Base-by-base conservation (phyloP, 64 coral and sea anemone genomes). In the Montipora cactus region DNA sequence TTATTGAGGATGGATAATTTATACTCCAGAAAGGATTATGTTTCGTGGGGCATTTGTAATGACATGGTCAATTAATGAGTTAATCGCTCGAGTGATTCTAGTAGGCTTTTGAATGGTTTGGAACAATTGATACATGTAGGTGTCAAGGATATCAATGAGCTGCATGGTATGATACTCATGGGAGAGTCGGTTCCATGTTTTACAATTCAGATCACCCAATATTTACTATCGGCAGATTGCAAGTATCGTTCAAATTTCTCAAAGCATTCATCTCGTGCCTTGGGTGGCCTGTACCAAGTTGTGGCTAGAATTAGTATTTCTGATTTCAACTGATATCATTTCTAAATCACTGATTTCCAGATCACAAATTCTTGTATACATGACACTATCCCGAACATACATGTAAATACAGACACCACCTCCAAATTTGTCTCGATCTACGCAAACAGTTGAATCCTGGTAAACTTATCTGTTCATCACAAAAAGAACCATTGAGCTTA, bases 281-380 rank as follows among this genome's bases (percentile, higher is more conserved):
- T 79, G 15, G 76, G 82, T 61, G 82, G 82, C 45, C 82, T 53
- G 22, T 70, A 87, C 62, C 84, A 87, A 14, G 84, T 87, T 11
- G 59, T 71, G 8, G 73, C 46, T 87, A 87, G 23, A 74, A 44
- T 73, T 87, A 44, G 84, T 44, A 68, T 72, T 37, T 47, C 69
- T 74, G 48, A 87, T 67, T 72, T 87, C 84, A 49, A 73, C 47
- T 46, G 84, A 76, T 76, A 89, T 59, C 47, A 89, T 64, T 77
- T 89, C 87, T 28, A 89, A 89, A 19, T 77, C n/a, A 75, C 61
- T 74, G 57, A 14, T 57, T 89, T 89, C 87, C 50, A 13, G 28
- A 78, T 78, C 47, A 67, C n/a, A 53, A 87, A 51, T 87, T 18
- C 50, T 50, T 37, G 37, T 37, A 2, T 37, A 37, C 37, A 37